A percentile compares a stretch with the other conserved stretches of the same genome.
These are phyloP conservation scores for Planiliza haematocheilus DNA, from an alignment of 2,113 vertebrate species.

Conservation along the genomic window DNA sequence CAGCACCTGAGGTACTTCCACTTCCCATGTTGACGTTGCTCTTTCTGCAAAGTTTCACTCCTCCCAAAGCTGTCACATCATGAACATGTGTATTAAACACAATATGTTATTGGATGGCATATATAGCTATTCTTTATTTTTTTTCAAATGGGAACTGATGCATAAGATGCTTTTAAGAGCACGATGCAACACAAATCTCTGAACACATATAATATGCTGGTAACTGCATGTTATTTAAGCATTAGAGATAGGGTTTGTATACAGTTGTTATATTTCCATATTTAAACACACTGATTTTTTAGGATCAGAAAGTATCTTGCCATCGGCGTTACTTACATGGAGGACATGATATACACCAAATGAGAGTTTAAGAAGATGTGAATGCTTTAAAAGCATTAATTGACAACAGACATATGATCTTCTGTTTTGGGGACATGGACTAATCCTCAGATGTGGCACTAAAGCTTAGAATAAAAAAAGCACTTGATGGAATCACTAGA, in stretches of 20 bases:
- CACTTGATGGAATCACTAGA: background rate
- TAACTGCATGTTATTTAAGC: background rate
- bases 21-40: background rate
- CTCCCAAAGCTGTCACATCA: constrained; percentile 43
- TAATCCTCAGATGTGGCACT: constrained; percentile 42
- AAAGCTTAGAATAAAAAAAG: constrained; percentile 4
- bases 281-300: too few relatives aligned
- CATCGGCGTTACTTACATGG: background rate
- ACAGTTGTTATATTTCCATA: too few relatives aligned
- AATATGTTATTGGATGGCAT: background rate
- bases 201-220: background rate
- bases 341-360: background rate
- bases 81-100: constrained; percentile 13
- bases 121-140: background rate
- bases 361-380: constrained; percentile 10
- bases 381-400: constrained; percentile 22
- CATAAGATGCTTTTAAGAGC: background rate
- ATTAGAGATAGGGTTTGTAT: too few relatives aligned
- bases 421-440: constrained; percentile 28
- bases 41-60: constrained; percentile 1
- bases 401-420: constrained; percentile 37
- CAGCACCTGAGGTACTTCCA: constrained; percentile 58
- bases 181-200: background rate
- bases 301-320: too few relatives aligned
- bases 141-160: too few relatives aligned